These are phyloP conservation scores for Indri indri DNA, from an alignment of 2,113 vertebrate species.

Conservation along the genomic window DNA sequence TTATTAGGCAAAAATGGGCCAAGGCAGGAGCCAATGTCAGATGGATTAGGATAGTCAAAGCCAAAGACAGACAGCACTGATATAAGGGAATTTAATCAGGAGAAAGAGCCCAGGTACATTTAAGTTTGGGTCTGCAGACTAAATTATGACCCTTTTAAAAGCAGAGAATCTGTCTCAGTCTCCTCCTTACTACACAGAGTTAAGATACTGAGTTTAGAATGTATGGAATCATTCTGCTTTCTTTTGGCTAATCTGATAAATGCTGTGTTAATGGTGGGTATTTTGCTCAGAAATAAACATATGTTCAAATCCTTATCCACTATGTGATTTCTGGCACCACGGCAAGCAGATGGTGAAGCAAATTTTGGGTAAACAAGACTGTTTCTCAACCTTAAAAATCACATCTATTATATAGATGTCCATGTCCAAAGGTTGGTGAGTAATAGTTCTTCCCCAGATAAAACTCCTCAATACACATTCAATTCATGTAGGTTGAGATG, in stretches of 20 bases:
- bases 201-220: neutral
- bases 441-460: neutral
- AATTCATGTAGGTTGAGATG: neutral
- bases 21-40: neutral
- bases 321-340: neutral
- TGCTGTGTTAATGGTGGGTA: neutral
- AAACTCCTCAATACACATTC: neutral
- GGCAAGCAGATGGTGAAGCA: neutral
- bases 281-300: conserved; percentile 1
- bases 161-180: neutral
- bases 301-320: neutral
- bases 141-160: neutral
- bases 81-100: neutral
- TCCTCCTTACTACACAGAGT: neutral
- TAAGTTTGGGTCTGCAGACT: neutral
- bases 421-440: neutral
- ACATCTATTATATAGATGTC: neutral
- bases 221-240: neutral
- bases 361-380: neutral
- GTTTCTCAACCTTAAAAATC: neutral
- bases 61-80: neutral
- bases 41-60: neutral
- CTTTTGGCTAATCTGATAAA: neutral
- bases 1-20: neutral
- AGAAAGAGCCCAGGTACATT: neutral